phyloP scores from a whole-genome alignment of 2,113 vertebrate genomes.

The Glaucomys volans region DNA sequence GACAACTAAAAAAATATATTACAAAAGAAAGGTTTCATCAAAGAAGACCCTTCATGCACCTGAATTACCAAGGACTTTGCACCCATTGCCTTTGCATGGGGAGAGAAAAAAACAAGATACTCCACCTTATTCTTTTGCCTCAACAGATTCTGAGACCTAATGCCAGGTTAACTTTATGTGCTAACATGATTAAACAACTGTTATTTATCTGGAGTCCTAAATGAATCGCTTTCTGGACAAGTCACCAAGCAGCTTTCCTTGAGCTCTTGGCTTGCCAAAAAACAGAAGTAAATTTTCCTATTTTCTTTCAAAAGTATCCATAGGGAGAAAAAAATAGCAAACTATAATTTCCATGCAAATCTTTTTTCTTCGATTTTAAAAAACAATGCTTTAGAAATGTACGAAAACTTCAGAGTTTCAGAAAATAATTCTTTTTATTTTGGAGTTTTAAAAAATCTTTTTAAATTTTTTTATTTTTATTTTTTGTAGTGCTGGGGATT shows the following conservation, averaged over 20 bases:
- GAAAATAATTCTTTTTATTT: too few species aligned
- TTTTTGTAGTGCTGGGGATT: too few species aligned
- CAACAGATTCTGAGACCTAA: neutral
- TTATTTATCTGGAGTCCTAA: neutral
- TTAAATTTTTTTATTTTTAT: too few species aligned
- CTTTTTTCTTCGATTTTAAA: neutral
- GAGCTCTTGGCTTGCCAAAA: neutral
- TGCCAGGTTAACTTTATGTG: neutral
- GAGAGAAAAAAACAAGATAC: neutral
- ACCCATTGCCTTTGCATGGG: neutral
- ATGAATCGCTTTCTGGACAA: neutral
- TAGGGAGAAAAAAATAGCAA: neutral
- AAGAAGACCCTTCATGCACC: neutral
- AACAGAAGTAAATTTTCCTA: neutral
- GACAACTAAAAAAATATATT: too few species aligned
- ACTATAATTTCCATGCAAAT: neutral
- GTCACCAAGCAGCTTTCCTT: slow-evolving; percentile 22
- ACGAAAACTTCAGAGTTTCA: neutral
- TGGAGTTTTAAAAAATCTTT: too few species aligned
- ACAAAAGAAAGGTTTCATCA: neutral
- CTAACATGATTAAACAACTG: neutral
- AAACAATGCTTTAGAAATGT: neutral
- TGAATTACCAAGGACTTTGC: too few species aligned
- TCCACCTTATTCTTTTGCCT: neutral
- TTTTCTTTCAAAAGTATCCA: slow-evolving; percentile 20